phyloP scores from a whole-genome alignment of 1,140 invertebrate genomes.

The Akabosia matsudoensis region DNA sequence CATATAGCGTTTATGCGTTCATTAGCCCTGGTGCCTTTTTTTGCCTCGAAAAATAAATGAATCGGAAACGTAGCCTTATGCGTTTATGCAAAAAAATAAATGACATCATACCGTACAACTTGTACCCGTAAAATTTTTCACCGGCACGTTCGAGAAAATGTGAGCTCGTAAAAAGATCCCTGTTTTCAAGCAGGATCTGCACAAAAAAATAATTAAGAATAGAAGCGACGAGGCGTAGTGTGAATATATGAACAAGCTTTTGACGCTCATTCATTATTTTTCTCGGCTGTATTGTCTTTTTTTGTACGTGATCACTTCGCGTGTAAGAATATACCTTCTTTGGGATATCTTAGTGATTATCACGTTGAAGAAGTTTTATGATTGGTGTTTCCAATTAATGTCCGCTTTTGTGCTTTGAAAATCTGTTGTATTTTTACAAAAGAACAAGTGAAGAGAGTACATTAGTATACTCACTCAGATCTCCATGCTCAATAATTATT shows the following conservation, averaged over 20 bases:
- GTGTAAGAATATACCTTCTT: neutral
- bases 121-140: neutral
- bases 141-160: neutral
- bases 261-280: neutral
- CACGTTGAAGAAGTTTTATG: neutral
- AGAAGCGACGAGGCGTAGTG: neutral
- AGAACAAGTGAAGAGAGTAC: no score
- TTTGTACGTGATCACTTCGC: constrained; percentile 10
- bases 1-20: no score
- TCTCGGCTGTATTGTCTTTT: neutral
- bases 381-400: neutral
- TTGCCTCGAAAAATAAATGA: neutral
- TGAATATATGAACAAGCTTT: neutral
- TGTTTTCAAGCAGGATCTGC: neutral
- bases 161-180: neutral
- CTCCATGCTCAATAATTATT: no score
- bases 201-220: neutral
- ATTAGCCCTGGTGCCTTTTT: no score
- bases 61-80: neutral
- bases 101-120: neutral
- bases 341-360: neutral
- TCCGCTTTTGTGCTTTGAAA: neutral
- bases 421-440: neutral
- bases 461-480: no score
- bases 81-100: neutral